Conservation (phyloP, 2,113 vertebrate genomes). For the Cettia cetti region DNA sequence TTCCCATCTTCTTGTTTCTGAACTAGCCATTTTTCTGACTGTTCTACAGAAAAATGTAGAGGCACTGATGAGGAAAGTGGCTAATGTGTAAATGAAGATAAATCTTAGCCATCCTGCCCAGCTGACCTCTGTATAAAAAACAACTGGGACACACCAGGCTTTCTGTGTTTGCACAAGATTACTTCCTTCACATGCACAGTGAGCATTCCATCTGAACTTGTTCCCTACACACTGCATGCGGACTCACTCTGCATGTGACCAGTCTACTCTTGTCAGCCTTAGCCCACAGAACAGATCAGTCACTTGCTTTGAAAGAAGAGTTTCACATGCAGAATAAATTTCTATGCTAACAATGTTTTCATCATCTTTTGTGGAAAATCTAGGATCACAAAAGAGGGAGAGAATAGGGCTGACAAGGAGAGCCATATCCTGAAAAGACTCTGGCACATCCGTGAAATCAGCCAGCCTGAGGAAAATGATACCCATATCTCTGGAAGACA, state of each 20-base stretch:
- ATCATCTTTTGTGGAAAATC: neutral
- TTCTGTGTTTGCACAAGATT: neutral
- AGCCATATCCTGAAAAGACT: neutral
- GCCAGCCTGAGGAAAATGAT: neutral
- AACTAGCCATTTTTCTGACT: neutral
- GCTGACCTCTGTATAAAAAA: neutral
- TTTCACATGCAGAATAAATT: neutral
- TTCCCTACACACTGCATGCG: neutral
- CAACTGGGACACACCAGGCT: fast-evolving
- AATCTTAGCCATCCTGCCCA: neutral
- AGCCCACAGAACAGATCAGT: neutral
- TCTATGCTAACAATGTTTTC: neutral
- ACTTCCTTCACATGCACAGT: neutral
- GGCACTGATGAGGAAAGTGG: neutral
- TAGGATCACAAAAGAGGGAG: neutral
- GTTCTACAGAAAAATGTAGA: neutral
- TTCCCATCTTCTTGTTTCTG: neutral
- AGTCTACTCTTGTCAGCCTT: neutral
- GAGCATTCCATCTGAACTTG: neutral
- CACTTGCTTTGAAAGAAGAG: neutral
- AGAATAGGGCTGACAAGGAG: neutral
- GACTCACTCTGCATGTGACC: neutral
- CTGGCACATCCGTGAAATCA: neutral
- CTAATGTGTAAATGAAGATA: neutral
- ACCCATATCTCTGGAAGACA: neutral